Base-by-base conservation (phyloP, 1,140 invertebrate species). In the Drosophila willistoni region DNA sequence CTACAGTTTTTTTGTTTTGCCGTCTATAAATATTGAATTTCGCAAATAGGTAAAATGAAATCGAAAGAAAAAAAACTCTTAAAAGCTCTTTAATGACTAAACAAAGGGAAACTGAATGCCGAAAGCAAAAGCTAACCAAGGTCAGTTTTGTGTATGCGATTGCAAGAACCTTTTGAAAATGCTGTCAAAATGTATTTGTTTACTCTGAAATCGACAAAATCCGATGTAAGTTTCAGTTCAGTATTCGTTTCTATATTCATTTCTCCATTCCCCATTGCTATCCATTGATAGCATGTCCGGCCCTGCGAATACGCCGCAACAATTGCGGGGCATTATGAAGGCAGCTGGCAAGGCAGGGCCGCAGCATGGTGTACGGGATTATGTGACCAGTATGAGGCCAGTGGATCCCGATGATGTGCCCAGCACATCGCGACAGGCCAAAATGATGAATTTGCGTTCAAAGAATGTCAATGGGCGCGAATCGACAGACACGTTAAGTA, bases 11-110 rank as follows among this genome's bases (percentile, higher is more conserved):
- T 55, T 25, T 25, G 7, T 19, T 5, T 54, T 9, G 17, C 47
- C 19, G 19, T 55, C 51, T 29, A 33, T 34, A 56, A 56, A 33
- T 33, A 34, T 56, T 14, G 42, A 44, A 44, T 44, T 44, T 44
- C 42, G 42, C 14, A 44, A 44, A 55, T 54, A 12, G 19, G 10
- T 25, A 44, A 44, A 44, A 14, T 13, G 14, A 51, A 51, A 51
- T n/a, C 19, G 13, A 25, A 10, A 36, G 6, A 29, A 25, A 29
- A 29, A 29, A 29, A 29, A 29, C 29, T 29, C 6, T 22, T 61
- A 62, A 33, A 39, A 14, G 12, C 59, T 17, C 34, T 56, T 60
- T 34, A 71, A 74, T 78, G 75, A 74, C 75, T 78, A 61, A 68
- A 78, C 67, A 73, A 42, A 71, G 55, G n/a, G 60, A 63, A 36